Evolutionary conservation across 2,888 invertebrate species (phyloP).

Genomic region (Mechanitis messenoides): DNA sequence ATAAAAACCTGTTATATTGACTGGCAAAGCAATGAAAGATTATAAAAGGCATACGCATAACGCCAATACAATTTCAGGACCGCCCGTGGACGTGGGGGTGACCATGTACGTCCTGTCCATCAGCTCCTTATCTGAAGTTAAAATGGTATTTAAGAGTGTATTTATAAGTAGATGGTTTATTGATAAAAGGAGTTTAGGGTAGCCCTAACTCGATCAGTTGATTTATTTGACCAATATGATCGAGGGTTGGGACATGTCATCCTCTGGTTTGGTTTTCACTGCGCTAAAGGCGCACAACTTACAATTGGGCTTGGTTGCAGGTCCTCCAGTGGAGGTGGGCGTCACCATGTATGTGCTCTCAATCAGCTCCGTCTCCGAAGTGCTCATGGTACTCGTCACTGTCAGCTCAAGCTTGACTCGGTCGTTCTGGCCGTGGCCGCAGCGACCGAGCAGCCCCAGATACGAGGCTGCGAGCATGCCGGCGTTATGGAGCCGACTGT

Average conservation of each 20-base stretch:
- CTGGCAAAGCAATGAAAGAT: constrained; percentile 20
- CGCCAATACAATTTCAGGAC: constrained; percentile 77
- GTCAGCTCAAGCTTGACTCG: constrained; percentile 84
- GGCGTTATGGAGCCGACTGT: constrained; percentile 52
- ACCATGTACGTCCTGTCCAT: constrained; percentile 90
- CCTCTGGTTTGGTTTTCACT: constrained; percentile 56
- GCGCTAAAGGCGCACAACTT: constrained; percentile 87
- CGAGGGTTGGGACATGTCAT: constrained; percentile 45
- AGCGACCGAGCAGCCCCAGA: constrained; percentile 74
- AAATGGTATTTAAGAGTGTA: constrained; percentile 80
- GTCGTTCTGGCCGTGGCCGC: constrained; percentile 38
- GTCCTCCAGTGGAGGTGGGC: constrained; percentile 92
- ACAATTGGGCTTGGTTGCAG: constrained; percentile 33
- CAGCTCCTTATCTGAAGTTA: constrained; percentile 88
- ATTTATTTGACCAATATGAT: constrained; percentile 36
- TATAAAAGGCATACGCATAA: constrained; percentile 39
- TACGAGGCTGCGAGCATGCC: constrained; percentile 75
- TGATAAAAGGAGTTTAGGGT: constrained; percentile 43
- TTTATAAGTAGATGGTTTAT: constrained; percentile 51
- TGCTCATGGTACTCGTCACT: constrained; percentile 91
- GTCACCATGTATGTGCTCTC: constrained; percentile 99
- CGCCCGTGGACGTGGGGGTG: constrained; percentile 86
- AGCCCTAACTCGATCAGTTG: constrained; percentile 48
- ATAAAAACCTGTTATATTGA: background rate
- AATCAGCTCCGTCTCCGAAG: constrained; percentile 98